phyloP scores from a whole-genome alignment of 2,113 vertebrate species.

The Proteles cristata region DNA sequence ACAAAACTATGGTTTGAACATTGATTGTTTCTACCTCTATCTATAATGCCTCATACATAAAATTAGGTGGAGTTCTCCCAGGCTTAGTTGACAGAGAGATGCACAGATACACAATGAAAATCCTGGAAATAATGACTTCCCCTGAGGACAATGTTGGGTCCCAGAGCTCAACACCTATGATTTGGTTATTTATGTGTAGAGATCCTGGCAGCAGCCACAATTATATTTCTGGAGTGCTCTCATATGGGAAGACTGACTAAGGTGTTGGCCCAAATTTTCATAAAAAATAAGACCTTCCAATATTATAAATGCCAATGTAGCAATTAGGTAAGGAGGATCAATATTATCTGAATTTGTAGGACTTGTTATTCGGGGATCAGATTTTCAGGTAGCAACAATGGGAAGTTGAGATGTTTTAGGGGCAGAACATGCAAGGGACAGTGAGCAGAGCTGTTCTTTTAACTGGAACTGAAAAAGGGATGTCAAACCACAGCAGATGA shows the following conservation, averaged over 20 bases:
- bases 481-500: conserved; percentile 41
- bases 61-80: background rate
- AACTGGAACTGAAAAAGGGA: conserved; percentile 49
- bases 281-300: background rate
- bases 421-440: background rate
- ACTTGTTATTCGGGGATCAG: background rate
- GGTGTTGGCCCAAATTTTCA: background rate
- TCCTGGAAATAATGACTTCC: background rate
- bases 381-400: background rate
- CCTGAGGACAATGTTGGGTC: background rate
- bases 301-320: background rate
- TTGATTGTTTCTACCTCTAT: background rate
- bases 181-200: background rate
- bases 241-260: background rate
- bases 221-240: background rate
- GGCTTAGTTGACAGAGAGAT: background rate
- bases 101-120: background rate
- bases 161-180: background rate
- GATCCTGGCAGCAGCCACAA: background rate
- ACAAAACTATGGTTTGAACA: background rate
- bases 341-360: background rate
- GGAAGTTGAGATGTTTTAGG: background rate
- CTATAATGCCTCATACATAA: background rate
- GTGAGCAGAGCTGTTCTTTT: background rate
- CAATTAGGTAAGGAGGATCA: background rate